These are phyloP conservation scores for Yponomeuta plumbellus DNA, from an alignment of 2,888 invertebrate genomes.

Conservation along the genomic window DNA sequence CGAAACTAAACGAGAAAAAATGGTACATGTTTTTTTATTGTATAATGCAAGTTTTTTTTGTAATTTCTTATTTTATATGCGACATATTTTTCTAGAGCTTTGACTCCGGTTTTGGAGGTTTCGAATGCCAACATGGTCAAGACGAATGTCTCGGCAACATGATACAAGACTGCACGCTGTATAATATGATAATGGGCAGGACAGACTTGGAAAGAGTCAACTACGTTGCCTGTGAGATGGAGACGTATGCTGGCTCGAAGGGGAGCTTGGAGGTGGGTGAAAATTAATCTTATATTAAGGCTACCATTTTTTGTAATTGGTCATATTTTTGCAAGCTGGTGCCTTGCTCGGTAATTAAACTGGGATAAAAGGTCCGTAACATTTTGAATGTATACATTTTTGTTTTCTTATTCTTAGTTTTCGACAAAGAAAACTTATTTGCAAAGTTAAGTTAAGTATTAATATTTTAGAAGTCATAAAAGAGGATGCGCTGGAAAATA, in stretches of 20 bases:
- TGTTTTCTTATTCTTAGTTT: too few relatives aligned
- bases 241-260: constrained; percentile 45
- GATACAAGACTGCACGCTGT: constrained; percentile 77
- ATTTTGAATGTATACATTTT: too few relatives aligned
- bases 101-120: constrained; percentile 51
- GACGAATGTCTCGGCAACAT: constrained; percentile 79
- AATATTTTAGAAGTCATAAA: too few relatives aligned
- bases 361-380: too few relatives aligned
- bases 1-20: too few relatives aligned
- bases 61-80: too few relatives aligned
- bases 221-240: constrained; percentile 76
- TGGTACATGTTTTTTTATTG: neutral
- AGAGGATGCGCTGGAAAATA: too few relatives aligned
- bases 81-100: constrained; percentile 42
- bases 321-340: too few relatives aligned
- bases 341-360: too few relatives aligned
- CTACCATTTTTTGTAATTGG: neutral
- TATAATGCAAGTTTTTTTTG: too few relatives aligned
- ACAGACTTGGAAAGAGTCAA: constrained; percentile 45
- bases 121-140: constrained; percentile 80
- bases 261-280: constrained; percentile 38
- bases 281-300: neutral
- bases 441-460: too few relatives aligned
- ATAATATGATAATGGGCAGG: constrained; percentile 38
- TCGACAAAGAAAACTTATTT: too few relatives aligned